Percentiles rank a stretch among this genome's conserved stretches.
phyloP scores from a whole-genome alignment of 1,140 invertebrate species.

The Lepidurus arcticus region DNA sequence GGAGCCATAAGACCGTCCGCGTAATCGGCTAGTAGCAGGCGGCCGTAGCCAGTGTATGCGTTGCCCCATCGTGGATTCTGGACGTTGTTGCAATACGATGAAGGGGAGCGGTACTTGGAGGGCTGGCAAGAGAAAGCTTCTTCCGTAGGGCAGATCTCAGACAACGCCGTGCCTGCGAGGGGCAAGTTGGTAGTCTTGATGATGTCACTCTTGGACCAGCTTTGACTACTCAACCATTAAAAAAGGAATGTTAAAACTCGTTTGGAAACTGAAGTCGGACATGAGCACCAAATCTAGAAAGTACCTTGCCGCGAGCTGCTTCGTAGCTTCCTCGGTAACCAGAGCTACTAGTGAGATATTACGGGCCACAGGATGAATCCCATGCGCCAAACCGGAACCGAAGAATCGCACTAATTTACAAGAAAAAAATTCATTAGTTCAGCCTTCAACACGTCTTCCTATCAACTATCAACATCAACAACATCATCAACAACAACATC shows the following conservation, averaged over 20 bases:
- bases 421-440: not conserved
- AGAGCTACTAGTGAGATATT: constrained; percentile 50
- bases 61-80: constrained; percentile 51
- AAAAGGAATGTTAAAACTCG: not conserved
- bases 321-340: constrained; percentile 52
- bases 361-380: constrained; percentile 45
- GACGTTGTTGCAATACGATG: constrained; percentile 57
- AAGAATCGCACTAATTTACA: not conserved
- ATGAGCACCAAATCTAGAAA: constrained; percentile 32
- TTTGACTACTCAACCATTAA: constrained; percentile 41
- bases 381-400: constrained; percentile 41
- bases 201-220: constrained; percentile 47
- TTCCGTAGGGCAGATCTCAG: constrained; percentile 45
- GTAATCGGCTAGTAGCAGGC: constrained; percentile 46
- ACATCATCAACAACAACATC: no score
- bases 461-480: not conserved
- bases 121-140: constrained; percentile 49
- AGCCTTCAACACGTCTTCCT: not conserved
- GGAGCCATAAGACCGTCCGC: constrained; percentile 39
- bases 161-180: constrained; percentile 45
- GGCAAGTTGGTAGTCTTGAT: constrained; percentile 47
- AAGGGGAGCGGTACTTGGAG: constrained; percentile 39
- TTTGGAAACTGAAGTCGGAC: not conserved
- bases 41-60: constrained; percentile 47
- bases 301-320: constrained; percentile 49